Percentiles rank a stretch among this genome's conserved stretches.
These are phyloP conservation scores for Ceraclea dissimilis DNA, from an alignment of 2,888 invertebrate genomes.

Conservation along the genomic window DNA sequence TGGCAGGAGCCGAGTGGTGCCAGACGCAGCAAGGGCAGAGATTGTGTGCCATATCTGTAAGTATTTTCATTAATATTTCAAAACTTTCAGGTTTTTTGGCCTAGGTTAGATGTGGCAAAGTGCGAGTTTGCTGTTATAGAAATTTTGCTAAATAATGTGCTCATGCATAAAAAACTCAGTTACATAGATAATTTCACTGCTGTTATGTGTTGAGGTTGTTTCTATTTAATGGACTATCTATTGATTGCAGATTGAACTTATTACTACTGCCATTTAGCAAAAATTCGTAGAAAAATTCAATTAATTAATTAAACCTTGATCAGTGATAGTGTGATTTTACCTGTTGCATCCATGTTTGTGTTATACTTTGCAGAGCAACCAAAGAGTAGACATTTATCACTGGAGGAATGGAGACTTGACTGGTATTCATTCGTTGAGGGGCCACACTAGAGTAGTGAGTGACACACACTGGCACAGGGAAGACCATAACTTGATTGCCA, in stretches of 20 bases:
- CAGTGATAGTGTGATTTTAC: no score
- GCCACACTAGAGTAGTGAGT: conserved; percentile 79
- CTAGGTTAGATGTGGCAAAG: not conserved
- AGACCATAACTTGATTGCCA: conserved; percentile 53
- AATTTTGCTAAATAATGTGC: no score
- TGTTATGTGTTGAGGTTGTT: no score
- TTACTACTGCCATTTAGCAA: no score
- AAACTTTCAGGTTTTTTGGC: conserved; percentile 9
- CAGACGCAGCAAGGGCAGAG: conserved; percentile 70
- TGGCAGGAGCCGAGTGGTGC: conserved; percentile 89
- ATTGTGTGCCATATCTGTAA: conserved; percentile 82
- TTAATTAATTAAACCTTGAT: no score
- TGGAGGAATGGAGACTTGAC: conserved; percentile 68
- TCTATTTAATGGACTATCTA: no score
- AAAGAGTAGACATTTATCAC: conserved; percentile 77
- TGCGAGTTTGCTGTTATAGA: no score
- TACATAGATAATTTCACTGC: no score
- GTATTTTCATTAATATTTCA: conserved; percentile 26
- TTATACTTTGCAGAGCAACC: conserved; percentile 87
- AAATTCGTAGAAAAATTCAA: no score
- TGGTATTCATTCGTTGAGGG: conserved; percentile 64
- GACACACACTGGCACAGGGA: conserved; percentile 85
- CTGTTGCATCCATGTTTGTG: no score
- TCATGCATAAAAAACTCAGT: no score
- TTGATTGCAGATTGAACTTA: no score